These are phyloP conservation scores for Lerista edwardsae DNA, from an alignment of 2,797 vertebrate species.

Conservation along the genomic window DNA sequence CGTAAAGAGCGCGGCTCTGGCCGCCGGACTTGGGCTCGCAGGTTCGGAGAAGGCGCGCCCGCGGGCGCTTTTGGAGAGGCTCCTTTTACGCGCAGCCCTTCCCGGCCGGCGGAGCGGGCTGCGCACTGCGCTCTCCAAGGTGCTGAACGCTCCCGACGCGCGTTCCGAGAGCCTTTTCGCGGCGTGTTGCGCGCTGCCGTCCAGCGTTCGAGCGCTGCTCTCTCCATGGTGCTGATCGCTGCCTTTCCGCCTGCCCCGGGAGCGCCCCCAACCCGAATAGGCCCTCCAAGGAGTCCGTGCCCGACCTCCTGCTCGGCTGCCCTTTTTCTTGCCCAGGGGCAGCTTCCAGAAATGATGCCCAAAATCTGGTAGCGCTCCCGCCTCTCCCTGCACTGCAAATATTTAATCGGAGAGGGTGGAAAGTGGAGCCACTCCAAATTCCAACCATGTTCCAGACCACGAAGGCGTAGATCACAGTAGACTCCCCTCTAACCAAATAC, in stretches of 20 bases:
- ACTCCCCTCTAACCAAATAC: too few species aligned
- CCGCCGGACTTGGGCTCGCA: too few species aligned
- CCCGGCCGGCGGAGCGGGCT: too few species aligned
- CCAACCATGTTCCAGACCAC: neutral
- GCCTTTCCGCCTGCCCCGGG: neutral
- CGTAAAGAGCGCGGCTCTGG: too few species aligned
- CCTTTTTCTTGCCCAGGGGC: neutral
- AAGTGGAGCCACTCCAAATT: neutral
- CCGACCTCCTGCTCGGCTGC: too few species aligned
- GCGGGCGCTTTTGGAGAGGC: slow-evolving; percentile 44
- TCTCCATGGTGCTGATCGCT: neutral
- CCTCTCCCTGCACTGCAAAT: too few species aligned
- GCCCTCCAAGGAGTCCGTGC: too few species aligned
- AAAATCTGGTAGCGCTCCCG: neutral
- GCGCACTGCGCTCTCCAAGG: slow-evolving; percentile 66
- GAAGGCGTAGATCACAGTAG: too few species aligned
- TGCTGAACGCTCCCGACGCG: slow-evolving; percentile 51
- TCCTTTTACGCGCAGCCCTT: neutral
- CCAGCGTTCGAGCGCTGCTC: neutral
- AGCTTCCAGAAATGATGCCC: neutral
- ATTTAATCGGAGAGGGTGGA: too few species aligned
- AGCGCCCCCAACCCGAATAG: too few species aligned
- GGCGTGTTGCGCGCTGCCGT: neutral
- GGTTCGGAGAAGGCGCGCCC: too few species aligned
- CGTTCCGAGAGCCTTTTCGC: neutral